phyloP scores from a whole-genome alignment of 2,888 invertebrate species.

The Malthinus flaveolus region DNA sequence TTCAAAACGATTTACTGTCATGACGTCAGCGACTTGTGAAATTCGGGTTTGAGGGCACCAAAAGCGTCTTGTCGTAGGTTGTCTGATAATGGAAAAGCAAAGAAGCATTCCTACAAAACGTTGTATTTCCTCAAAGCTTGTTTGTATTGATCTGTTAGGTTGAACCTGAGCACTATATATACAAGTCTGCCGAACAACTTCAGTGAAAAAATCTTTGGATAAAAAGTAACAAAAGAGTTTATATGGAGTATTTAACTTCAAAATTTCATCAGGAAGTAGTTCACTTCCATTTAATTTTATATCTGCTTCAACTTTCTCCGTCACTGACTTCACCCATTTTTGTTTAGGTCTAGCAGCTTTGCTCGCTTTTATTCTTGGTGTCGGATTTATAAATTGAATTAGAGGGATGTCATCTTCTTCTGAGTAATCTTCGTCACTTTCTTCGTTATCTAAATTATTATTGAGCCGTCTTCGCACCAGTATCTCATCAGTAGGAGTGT shows the following conservation, averaged over 20 bases:
- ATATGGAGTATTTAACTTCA: slow-evolving; percentile 4
- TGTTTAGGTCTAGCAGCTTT: not conserved
- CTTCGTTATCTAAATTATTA: not conserved
- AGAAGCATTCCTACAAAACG: slow-evolving; percentile 12
- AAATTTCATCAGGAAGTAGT: not conserved
- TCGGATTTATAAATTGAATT: not conserved
- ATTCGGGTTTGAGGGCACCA: slow-evolving; percentile 11
- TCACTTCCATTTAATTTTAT: not conserved
- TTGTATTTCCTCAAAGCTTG: slow-evolving; percentile 7
- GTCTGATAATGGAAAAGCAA: slow-evolving; percentile 13
- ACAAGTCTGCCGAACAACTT: slow-evolving; percentile 12
- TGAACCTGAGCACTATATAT: slow-evolving; percentile 11
- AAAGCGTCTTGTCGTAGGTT: slow-evolving; percentile 9
- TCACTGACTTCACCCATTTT: not conserved
- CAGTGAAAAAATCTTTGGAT: slow-evolving; percentile 1
- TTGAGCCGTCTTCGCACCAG: too few species aligned
- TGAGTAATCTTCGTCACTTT: not conserved
- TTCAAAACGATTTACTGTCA: slow-evolving; percentile 13
- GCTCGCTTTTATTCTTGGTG: not conserved
- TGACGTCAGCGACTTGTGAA: slow-evolving; percentile 10
- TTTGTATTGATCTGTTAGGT: slow-evolving; percentile 3
- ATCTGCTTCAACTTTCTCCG: not conserved
- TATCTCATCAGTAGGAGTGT: too few species aligned
- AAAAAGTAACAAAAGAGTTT: slow-evolving; percentile 12
- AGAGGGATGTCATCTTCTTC: slow-evolving; percentile 4